Conservation (phyloP, 2,888 invertebrate genomes). For the Dendrolimus houi region DNA sequence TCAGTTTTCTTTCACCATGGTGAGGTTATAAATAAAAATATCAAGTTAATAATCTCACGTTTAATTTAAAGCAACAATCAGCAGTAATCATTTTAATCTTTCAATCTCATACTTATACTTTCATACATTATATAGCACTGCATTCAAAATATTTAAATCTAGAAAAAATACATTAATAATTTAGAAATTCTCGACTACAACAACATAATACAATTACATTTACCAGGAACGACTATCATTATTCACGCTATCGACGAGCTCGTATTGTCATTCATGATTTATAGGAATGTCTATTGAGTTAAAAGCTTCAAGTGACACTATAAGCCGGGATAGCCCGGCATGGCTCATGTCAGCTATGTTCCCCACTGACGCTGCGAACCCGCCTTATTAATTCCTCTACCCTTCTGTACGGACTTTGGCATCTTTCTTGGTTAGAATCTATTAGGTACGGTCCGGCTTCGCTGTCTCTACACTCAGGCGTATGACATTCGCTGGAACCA, state of each 20-base stretch:
- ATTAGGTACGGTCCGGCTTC: constrained; percentile 59
- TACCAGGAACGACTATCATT: background rate
- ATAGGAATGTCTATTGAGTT: constrained; percentile 19
- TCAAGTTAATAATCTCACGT: constrained; percentile 9
- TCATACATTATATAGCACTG: constrained; percentile 16
- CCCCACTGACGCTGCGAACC: constrained; percentile 54
- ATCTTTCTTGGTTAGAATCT: constrained; percentile 42
- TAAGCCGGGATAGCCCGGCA: constrained; percentile 57
- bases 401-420: constrained; percentile 61
- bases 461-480: constrained; percentile 54
- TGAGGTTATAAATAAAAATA: no score
- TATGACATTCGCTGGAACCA: constrained; percentile 51
- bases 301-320: constrained; percentile 29
- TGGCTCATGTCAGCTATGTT: constrained; percentile 69
- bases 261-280: constrained; percentile 7
- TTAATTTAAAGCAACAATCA: constrained; percentile 23
- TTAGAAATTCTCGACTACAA: background rate
- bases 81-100: constrained; percentile 20
- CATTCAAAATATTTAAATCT: constrained; percentile 13
- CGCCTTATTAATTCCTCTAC: constrained; percentile 61
- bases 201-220: constrained; percentile 2
- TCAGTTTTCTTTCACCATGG: no score
- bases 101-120: background rate
- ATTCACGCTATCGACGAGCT: constrained; percentile 2
- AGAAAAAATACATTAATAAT: background rate